phyloP scores from a whole-genome alignment of 2,797 vertebrate species.

The Carapus acus region DNA sequence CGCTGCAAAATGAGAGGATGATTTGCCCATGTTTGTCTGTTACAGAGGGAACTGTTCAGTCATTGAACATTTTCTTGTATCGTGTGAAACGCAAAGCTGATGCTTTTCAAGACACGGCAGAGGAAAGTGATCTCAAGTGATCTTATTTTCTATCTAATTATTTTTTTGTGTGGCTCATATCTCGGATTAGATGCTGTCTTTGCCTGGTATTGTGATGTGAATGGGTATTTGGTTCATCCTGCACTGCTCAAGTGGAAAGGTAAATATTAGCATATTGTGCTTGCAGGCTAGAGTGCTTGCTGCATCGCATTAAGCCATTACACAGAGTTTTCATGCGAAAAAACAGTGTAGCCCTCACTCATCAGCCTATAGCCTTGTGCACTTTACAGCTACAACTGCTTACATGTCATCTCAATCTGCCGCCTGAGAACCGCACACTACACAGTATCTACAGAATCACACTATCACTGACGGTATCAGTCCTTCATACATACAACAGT shows the following conservation, averaged over 20 bases:
- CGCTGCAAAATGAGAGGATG: slow-evolving; percentile 22
- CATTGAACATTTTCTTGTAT: slow-evolving; percentile 18
- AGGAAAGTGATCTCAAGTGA: slow-evolving; percentile 30
- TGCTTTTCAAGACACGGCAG: slow-evolving; percentile 20
- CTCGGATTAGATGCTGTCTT: too few relatives aligned
- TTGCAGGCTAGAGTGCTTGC: slow-evolving; percentile 32
- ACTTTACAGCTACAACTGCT: slow-evolving; percentile 17
- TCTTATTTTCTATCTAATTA: too few relatives aligned
- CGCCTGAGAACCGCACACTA: slow-evolving; percentile 3
- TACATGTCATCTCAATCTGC: slow-evolving; percentile 12
- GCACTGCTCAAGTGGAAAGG: slow-evolving; percentile 67
- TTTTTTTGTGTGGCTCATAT: too few relatives aligned
- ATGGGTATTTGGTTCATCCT: slow-evolving; percentile 59
- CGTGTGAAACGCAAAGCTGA: slow-evolving; percentile 18
- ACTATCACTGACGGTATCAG: too few relatives aligned
- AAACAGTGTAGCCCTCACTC: slow-evolving; percentile 38
- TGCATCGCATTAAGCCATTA: slow-evolving; percentile 62
- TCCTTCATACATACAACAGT: not conserved
- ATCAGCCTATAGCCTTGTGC: too few relatives aligned
- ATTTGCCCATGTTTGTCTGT: slow-evolving; percentile 14
- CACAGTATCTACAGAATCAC: too few relatives aligned
- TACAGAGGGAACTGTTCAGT: slow-evolving; percentile 28
- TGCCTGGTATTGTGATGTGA: slow-evolving; percentile 58
- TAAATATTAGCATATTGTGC: slow-evolving; percentile 68
- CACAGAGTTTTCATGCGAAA: slow-evolving; percentile 51